phyloP scores from a whole-genome alignment of 2,113 vertebrate genomes.

The Tetraodon nigroviridis region DNA sequence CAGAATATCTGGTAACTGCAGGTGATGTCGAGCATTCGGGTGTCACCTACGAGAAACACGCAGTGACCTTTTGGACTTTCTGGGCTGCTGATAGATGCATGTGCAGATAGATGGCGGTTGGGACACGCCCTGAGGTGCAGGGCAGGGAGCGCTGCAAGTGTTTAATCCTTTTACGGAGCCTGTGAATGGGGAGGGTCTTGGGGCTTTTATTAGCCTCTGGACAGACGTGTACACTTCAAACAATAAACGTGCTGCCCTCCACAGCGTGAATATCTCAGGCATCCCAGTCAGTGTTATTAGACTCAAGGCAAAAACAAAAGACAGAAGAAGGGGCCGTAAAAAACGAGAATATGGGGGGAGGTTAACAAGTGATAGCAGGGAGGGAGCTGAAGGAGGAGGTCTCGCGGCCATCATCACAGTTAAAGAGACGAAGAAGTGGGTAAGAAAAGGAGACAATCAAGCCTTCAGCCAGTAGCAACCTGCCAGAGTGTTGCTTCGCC shows the following conservation, averaged over 20 bases:
- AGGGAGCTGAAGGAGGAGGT: constrained; percentile 12
- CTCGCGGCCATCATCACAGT: constrained; percentile 12
- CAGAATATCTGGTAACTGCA: constrained; percentile 31
- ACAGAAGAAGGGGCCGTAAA: background rate
- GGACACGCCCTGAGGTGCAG: constrained; percentile 23
- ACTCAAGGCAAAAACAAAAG: constrained; percentile 15
- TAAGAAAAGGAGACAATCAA: constrained; percentile 33
- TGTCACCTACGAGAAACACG: constrained; percentile 26
- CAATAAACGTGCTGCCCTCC: constrained; percentile 35
- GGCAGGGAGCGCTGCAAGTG: constrained; percentile 22
- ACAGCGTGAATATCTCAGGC: constrained; percentile 12
- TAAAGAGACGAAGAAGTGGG: constrained; percentile 21
- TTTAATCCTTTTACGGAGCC: constrained; percentile 58
- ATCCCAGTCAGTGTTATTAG: constrained; percentile 18
- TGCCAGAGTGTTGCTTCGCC: constrained; percentile 65
- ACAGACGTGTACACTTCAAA: constrained; percentile 41
- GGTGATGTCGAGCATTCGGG: constrained; percentile 25
- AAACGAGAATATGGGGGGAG: background rate
- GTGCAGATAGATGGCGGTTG: constrained; percentile 26
- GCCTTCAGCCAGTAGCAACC: constrained; percentile 66
- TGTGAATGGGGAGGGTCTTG: constrained; percentile 50
- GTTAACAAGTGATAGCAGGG: constrained; percentile 1
- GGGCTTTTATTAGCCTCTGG: constrained; percentile 46
- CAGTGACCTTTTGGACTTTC: constrained; percentile 14
- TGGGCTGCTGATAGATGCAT: constrained; percentile 26